phyloP scores from a whole-genome alignment of 2,797 vertebrate species.

The Discoglossus pictus region DNA sequence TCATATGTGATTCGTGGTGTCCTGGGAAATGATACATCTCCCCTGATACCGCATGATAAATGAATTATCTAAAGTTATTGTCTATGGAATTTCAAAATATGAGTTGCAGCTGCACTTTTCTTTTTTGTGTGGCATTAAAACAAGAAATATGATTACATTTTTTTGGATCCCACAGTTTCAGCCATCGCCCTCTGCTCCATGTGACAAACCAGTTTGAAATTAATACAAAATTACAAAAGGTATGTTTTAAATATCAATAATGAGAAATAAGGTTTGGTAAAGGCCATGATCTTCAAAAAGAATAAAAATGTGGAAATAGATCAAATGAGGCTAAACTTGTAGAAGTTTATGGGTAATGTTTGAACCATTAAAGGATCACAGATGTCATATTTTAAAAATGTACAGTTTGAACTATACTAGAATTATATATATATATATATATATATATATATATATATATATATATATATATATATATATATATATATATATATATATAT shows the following conservation, averaged over 20 bases:
- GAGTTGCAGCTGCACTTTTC: constrained; percentile 10
- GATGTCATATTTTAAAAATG: too few relatives aligned
- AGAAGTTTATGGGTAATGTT: too few relatives aligned
- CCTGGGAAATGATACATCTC: constrained; percentile 44
- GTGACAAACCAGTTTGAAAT: constrained; percentile 6
- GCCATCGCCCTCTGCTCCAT: constrained; percentile 18
- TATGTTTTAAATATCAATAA: constrained; percentile 50
- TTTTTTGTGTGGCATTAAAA: constrained; percentile 24
- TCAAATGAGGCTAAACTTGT: too few relatives aligned
- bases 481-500: too few relatives aligned
- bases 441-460: too few relatives aligned
- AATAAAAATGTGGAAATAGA: too few relatives aligned
- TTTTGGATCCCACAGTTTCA: constrained; percentile 2
- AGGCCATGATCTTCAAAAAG: too few relatives aligned
- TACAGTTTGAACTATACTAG: too few relatives aligned
- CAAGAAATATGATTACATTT: constrained; percentile 24
- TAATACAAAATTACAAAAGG: constrained; percentile 13
- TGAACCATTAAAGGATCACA: too few relatives aligned
- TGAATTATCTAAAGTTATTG: constrained; percentile 45
- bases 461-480: too few relatives aligned
- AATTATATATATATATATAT: too few relatives aligned
- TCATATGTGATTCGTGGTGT: constrained; percentile 41
- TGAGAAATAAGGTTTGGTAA: constrained; percentile 38
- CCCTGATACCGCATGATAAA: constrained; percentile 49
- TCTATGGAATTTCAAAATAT: constrained; percentile 36